These are phyloP conservation scores for Chelidonichthys spinosus DNA, from an alignment of 2,797 vertebrate species.

Conservation along the genomic window DNA sequence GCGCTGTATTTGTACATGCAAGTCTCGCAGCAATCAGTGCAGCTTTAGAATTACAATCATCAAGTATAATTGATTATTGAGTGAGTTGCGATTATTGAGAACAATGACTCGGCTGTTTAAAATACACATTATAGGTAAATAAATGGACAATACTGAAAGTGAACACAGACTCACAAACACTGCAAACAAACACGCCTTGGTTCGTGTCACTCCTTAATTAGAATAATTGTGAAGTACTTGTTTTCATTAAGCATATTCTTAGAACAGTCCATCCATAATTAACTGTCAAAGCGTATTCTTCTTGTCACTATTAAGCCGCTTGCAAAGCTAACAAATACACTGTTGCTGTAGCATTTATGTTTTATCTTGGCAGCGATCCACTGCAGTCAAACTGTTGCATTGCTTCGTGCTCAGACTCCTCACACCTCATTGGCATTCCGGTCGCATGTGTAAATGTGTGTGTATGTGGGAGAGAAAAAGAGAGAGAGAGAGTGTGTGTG, in stretches of 20 bases:
- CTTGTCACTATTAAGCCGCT: not conserved
- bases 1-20: not conserved
- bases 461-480: slow-evolving; percentile 27
- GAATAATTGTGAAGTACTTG: not conserved
- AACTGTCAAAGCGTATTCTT: not conserved
- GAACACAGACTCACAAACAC: not conserved
- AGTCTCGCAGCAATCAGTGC: not conserved
- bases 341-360: slow-evolving; percentile 39
- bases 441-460: slow-evolving; percentile 53
- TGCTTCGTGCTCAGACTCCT: slow-evolving; percentile 77
- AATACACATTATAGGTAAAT: not conserved
- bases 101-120: not conserved
- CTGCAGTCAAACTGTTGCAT: slow-evolving; percentile 83
- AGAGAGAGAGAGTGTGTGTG: slow-evolving; percentile 24
- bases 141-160: not conserved
- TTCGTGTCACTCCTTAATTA: not conserved
- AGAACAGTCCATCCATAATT: not conserved
- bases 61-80: not conserved
- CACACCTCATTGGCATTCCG: slow-evolving; percentile 76
- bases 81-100: no score
- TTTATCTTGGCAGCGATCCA: slow-evolving; percentile 67
- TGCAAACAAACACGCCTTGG: not conserved
- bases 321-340: slow-evolving; percentile 16
- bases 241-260: not conserved
- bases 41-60: slow-evolving; percentile 26